Evolutionary conservation across 2,113 vertebrate genomes (phyloP).

Genomic region (Myxocyprinus asiaticus): DNA sequence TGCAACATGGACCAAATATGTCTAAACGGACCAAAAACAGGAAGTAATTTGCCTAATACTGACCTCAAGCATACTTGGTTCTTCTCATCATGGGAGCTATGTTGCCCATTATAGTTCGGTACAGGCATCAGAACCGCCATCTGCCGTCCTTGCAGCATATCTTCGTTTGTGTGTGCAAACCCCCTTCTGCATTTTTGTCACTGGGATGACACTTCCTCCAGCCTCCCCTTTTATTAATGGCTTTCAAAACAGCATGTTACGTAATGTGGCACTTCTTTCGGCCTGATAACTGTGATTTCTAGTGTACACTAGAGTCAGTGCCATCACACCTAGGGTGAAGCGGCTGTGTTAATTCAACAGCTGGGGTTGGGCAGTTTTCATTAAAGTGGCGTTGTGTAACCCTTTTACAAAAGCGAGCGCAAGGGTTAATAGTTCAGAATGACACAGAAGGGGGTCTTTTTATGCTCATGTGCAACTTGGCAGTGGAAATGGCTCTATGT

Average conservation of each 20-base stretch:
- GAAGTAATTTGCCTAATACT: too few species aligned
- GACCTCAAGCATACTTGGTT: too few species aligned
- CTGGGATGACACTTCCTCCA: constrained; percentile 27
- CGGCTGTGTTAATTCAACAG: constrained; percentile 33
- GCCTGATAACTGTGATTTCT: constrained; percentile 45
- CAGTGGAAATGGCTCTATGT: constrained; percentile 47
- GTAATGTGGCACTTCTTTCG: neutral
- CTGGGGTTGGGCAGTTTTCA: constrained; percentile 35
- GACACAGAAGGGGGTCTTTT: constrained; percentile 35
- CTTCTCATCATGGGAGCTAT: too few species aligned
- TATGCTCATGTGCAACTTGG: constrained; percentile 44
- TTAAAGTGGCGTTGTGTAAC: constrained; percentile 44
- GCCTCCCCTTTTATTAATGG: neutral
- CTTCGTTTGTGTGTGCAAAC: too few species aligned
- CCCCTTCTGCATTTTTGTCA: neutral
- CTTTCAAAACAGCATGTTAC: neutral
- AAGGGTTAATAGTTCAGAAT: constrained; percentile 56
- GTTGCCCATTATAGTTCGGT: too few species aligned
- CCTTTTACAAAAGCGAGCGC: constrained; percentile 15
- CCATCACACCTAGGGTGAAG: constrained; percentile 48
- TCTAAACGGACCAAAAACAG: too few species aligned
- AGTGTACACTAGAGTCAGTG: constrained; percentile 26
- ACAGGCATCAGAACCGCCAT: too few species aligned
- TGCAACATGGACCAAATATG: too few species aligned
- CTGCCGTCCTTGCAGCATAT: too few species aligned